Evolutionary conservation across 2,113 vertebrate genomes (phyloP), one percentile per base, ranked within the genome.

Genomic region (Myiozetetes cayanensis): DNA sequence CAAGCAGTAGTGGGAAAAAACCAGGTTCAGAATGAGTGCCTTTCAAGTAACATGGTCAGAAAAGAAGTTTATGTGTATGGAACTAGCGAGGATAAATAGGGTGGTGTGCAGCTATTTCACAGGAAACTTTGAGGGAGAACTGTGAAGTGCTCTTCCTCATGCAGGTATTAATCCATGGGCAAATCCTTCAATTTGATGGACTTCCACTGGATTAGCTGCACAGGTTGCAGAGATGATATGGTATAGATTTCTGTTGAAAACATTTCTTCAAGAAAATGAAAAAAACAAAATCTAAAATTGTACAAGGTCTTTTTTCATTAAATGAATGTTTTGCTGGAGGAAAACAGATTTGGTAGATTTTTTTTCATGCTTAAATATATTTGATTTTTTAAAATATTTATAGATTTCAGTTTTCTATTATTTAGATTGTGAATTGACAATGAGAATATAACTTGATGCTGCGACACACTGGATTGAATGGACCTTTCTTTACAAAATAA

Each of bases 361-460:
- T 65, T 89, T 68, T 23, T 41, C 17, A 28, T 62, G 12, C 41
- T 46, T 77, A 49, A 92, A 92, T 76, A 44, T 15, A 14, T 53
- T 71, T 73, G 15, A 50, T 90, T 92, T 58, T 86, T 73, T 20
- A 83, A 91, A 68, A 24, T 35, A 39, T 19, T 53, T 33, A 24
- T 35, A 53, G 46, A 21, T 88, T 87, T 79, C 10, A 68, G 23
- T 85, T 92, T 88, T 12, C 22, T 73, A 76, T 76, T 73, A 3
- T 73, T 92, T 88, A 24, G 5, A 28, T 73, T 85, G 27, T 14
- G 23, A 88, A 66, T 39, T 93, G 46, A 43, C 30, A 85, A 37
- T 7, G 9, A 55, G 21, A 90, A 20, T 68, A 25, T 46, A 88
- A 77, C 11, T 39, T 0, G 0, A 2, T 90, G 37, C 18, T 46